phyloP scores from a whole-genome alignment of 1,140 invertebrate genomes.

The Sesamia nonagrioides region DNA sequence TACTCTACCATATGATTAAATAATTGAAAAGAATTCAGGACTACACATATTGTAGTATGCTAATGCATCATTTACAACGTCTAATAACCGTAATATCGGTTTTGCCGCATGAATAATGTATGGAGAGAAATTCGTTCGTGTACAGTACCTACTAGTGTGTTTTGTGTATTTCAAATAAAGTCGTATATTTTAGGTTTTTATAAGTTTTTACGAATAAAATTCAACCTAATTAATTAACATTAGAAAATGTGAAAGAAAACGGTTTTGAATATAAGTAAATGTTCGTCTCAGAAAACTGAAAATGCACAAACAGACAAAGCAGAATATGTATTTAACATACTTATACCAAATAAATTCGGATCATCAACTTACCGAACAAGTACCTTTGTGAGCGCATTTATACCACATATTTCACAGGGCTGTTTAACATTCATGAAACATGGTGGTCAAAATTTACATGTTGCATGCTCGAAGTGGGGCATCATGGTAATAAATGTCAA shows the following conservation, averaged over 20 bases:
- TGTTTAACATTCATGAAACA: constrained; percentile 45
- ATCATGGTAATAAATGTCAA: constrained; percentile 42
- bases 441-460: constrained; percentile 48
- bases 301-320: not conserved
- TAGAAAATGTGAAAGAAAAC: no score
- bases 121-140: not conserved
- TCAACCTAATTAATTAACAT: no score
- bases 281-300: not conserved
- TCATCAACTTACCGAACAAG: constrained; percentile 26
- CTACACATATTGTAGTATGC: not conserved
- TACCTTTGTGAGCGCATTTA: constrained; percentile 34
- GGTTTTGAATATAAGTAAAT: no score
- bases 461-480: constrained; percentile 40
- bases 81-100: constrained; percentile 26
- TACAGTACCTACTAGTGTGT: not conserved
- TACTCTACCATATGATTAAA: not conserved
- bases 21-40: not conserved
- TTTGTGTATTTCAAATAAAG: no score
- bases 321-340: no score
- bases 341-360: constrained; percentile 28
- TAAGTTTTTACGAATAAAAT: no score
- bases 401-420: constrained; percentile 18
- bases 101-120: constrained; percentile 9
- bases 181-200: no score
- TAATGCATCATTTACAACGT: constrained; percentile 8